These are phyloP conservation scores for Drosophila kepulauana DNA, from an alignment of 1,140 invertebrate genomes.

Conservation along the genomic window DNA sequence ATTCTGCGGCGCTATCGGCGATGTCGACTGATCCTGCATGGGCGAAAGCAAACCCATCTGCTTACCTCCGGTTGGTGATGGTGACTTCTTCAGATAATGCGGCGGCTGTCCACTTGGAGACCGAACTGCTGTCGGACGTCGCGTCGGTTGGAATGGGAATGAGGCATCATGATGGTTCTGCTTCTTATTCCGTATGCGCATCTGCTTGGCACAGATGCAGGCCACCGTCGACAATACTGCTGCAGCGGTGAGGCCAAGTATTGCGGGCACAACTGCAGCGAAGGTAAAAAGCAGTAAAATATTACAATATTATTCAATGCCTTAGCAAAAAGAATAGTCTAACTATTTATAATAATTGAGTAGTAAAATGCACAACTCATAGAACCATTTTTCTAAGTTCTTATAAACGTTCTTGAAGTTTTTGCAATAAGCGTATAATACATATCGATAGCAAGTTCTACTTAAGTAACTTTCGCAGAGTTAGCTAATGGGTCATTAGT, in stretches of 20 bases:
- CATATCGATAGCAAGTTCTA: too few relatives aligned
- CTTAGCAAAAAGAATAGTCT: background rate
- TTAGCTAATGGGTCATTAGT: constrained; percentile 28
- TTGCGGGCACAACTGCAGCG: constrained; percentile 76
- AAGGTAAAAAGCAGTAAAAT: background rate
- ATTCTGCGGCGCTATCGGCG: constrained; percentile 72
- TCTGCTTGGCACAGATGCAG: constrained; percentile 79
- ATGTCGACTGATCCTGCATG: constrained; percentile 79
- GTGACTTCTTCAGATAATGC: constrained; percentile 95
- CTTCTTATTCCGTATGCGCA: constrained; percentile 81
- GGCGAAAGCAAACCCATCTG: constrained; percentile 85
- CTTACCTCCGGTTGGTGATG: constrained; percentile 91
- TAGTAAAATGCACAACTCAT: too few relatives aligned
- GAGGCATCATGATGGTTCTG: constrained; percentile 80
- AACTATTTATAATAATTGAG: too few relatives aligned
- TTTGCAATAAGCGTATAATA: too few relatives aligned
- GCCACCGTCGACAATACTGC: constrained; percentile 77
- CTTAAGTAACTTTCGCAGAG: constrained; percentile 10
- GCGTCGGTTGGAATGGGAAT: constrained; percentile 87
- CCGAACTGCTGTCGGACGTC: constrained; percentile 87
- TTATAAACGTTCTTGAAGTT: background rate
- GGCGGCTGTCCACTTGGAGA: constrained; percentile 88
- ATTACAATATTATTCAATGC: too few relatives aligned
- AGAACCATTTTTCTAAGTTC: too few relatives aligned
- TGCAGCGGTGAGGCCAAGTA: constrained; percentile 78